Conservation (phyloP, 2,113 vertebrate species). For the Anhinga anhinga region DNA sequence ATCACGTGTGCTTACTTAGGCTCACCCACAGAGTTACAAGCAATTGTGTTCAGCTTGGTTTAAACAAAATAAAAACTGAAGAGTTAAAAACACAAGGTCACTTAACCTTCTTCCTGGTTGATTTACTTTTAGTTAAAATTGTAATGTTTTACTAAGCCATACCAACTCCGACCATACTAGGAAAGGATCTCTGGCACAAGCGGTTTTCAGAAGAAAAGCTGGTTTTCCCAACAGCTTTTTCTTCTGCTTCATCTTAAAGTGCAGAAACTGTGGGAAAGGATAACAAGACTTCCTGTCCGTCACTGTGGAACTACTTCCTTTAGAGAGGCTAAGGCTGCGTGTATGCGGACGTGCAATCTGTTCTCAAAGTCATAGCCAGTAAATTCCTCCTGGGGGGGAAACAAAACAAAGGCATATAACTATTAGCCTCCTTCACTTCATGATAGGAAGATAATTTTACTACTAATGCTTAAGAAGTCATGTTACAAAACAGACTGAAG, state of each 20-base stretch:
- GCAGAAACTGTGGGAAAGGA: constrained; percentile 63
- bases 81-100: constrained; percentile 73
- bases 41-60: constrained; percentile 19
- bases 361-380: constrained; percentile 97
- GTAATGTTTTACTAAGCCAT: constrained; percentile 27
- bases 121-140: not conserved
- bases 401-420: not conserved
- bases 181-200: constrained; percentile 69
- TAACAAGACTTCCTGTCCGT: constrained; percentile 26
- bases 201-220: constrained; percentile 69
- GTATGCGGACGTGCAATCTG: constrained; percentile 95
- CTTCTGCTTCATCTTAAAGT: constrained; percentile 73
- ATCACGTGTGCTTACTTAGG: constrained; percentile 54
- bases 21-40: constrained; percentile 15
- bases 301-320: constrained; percentile 93
- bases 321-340: constrained; percentile 92
- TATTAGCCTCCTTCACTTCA: not conserved
- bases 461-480: not conserved
- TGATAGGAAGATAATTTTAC: not conserved
- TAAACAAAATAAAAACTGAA: constrained; percentile 43
- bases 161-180: constrained; percentile 33
- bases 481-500: not conserved
- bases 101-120: constrained; percentile 65
- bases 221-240: constrained; percentile 61
- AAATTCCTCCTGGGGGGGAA: constrained; percentile 84